Percentiles rank a stretch among this genome's conserved stretches.
phyloP scores from a whole-genome alignment of 1,140 invertebrate genomes.

The Hylaeus volcanicus region DNA sequence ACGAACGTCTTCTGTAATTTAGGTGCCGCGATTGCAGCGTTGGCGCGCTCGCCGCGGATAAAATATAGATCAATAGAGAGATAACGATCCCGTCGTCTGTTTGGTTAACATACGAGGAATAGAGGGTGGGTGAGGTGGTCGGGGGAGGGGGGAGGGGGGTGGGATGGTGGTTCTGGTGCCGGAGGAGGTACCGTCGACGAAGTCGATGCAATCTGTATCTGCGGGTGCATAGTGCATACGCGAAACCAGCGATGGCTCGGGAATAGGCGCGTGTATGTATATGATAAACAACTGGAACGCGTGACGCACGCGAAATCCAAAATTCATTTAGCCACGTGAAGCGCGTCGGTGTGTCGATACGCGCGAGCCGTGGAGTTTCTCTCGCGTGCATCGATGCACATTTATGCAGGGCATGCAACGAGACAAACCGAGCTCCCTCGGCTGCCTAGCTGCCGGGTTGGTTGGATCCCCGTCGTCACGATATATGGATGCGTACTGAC shows the following conservation, averaged over 20 bases:
- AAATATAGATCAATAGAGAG: constrained; percentile 14
- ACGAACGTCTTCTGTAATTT: not conserved
- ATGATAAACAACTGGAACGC: constrained; percentile 47
- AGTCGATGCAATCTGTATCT: constrained; percentile 33
- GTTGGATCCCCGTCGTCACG: not conserved
- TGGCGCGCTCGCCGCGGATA: not conserved
- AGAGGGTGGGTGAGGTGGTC: not conserved
- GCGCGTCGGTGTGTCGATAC: constrained; percentile 38
- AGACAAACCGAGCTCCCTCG: constrained; percentile 40
- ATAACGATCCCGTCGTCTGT: constrained; percentile 16
- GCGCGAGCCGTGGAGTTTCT: constrained; percentile 44
- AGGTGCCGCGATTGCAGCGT: not conserved
- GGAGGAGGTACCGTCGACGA: not conserved
- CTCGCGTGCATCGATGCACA: constrained; percentile 54
- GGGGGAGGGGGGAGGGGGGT: not conserved
- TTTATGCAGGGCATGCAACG: constrained; percentile 43
- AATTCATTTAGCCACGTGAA: constrained; percentile 50
- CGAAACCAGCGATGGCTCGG: not conserved
- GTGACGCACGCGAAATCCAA: constrained; percentile 50
- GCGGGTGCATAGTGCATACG: not conserved
- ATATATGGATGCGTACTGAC: constrained; percentile 4
- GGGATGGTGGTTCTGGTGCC: too few species aligned
- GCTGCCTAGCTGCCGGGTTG: not conserved
- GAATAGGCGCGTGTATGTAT: not conserved
- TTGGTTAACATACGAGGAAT: constrained; percentile 48